Evolutionary conservation across 2,113 vertebrate species (phyloP).

Genomic region (Gobiocypris rarus): DNA sequence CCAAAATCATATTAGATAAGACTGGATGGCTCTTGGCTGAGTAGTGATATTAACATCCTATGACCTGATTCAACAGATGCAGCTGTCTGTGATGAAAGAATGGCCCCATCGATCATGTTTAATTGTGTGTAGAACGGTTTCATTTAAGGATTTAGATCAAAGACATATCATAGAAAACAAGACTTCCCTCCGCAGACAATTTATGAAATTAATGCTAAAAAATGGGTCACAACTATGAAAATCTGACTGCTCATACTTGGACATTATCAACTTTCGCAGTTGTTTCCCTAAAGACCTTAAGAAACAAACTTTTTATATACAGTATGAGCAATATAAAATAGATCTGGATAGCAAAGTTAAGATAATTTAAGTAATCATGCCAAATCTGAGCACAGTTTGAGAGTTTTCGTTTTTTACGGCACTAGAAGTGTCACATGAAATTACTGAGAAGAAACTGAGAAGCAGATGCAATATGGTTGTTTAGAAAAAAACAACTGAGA

Average conservation of each 20-base stretch:
- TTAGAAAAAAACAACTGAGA: not conserved
- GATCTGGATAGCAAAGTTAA: not conserved
- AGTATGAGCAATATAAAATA: not conserved
- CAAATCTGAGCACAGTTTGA: not conserved
- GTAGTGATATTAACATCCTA: slow-evolving; percentile 9
- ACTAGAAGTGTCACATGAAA: not conserved
- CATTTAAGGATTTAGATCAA: not conserved
- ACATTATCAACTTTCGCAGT: not conserved
- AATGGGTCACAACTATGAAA: not conserved
- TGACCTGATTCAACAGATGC: not conserved
- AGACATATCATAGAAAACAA: slow-evolving; percentile 1
- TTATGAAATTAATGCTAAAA: not conserved
- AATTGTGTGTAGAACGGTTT: not conserved
- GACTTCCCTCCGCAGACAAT: not conserved
- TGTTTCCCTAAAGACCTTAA: not conserved
- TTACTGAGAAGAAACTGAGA: not conserved
- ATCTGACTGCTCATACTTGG: not conserved
- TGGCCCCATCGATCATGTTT: not conserved
- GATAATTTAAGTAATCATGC: no score
- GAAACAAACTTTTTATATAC: not conserved
- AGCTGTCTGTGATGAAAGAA: not conserved
- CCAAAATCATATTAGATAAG: not conserved
- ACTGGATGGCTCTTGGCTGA: not conserved
- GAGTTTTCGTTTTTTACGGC: not conserved
- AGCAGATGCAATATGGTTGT: not conserved